A percentile compares a stretch with the other conserved stretches of the same genome.
phyloP scores from a whole-genome alignment of 2,797 vertebrate genomes.

The Poecile montanus region DNA sequence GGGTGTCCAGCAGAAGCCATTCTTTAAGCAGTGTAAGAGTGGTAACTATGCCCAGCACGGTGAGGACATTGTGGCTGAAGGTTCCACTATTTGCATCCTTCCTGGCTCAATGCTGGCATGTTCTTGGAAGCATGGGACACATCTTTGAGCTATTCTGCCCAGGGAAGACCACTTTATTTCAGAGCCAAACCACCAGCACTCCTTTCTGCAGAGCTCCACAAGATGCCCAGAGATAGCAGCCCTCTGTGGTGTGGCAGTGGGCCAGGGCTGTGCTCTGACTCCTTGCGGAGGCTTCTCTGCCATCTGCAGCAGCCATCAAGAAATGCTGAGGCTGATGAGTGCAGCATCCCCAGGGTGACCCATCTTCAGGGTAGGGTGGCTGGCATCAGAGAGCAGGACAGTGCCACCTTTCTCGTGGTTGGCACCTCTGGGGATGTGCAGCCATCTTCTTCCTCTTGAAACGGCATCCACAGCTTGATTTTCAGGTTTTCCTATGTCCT shows the following conservation, averaged over 20 bases:
- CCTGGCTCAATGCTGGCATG: background rate
- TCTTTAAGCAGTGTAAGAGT: background rate
- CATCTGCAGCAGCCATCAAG: background rate
- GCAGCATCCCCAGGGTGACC: background rate
- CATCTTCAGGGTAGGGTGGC: accelerated
- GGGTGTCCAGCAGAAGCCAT: background rate
- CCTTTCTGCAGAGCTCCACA: background rate
- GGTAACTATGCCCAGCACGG: accelerated
- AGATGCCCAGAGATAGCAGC: background rate
- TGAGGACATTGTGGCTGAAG: background rate
- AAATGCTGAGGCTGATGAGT: background rate
- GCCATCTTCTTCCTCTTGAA: background rate
- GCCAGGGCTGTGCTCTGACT: background rate
- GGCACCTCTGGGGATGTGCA: background rate
- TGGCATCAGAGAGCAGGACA: background rate
- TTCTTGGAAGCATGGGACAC: background rate
- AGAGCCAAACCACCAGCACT: background rate
- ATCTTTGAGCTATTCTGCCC: accelerated
- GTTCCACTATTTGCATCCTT: background rate
- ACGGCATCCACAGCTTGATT: background rate
- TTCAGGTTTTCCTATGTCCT: background rate
- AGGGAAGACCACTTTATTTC: background rate
- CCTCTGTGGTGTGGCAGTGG: background rate
- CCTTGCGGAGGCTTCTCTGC: background rate
- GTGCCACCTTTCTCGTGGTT: background rate